A percentile compares a stretch with the other conserved stretches of the same genome.
Conservation (phyloP, 2,113 vertebrate genomes). For the Percina caprodes region DNA sequence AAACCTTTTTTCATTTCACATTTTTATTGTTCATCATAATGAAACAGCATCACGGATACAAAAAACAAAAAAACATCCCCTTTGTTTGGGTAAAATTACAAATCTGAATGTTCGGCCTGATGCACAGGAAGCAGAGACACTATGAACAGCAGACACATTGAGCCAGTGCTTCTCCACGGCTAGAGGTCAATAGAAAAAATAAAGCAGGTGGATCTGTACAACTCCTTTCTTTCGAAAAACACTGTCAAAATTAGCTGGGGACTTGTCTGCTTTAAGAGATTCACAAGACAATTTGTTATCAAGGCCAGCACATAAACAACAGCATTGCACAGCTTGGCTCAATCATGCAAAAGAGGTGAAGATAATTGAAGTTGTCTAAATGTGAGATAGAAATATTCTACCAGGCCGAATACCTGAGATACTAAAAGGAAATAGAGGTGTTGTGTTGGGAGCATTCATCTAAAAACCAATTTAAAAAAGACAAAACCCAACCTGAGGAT, state of each 20-base stretch:
- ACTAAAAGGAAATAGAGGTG: slow-evolving; percentile 43
- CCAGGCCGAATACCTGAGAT: slow-evolving; percentile 64
- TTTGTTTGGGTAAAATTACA: slow-evolving; percentile 75
- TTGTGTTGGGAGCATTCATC: slow-evolving; percentile 1
- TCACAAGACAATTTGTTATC: slow-evolving; percentile 16
- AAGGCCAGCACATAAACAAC: slow-evolving; percentile 28
- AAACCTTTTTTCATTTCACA: slow-evolving; percentile 48
- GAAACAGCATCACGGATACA: slow-evolving; percentile 82
- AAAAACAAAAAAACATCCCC: slow-evolving; percentile 74
- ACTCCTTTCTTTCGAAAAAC: slow-evolving; percentile 26
- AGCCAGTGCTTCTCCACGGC: slow-evolving; percentile 52
- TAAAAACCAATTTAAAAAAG: slow-evolving; percentile 34
- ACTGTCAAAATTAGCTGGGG: slow-evolving; percentile 23
- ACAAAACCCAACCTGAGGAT: slow-evolving; percentile 26
- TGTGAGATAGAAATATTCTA: slow-evolving; percentile 23
- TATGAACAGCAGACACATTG: slow-evolving; percentile 53
- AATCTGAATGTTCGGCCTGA: slow-evolving; percentile 65
- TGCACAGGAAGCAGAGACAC: slow-evolving; percentile 64
- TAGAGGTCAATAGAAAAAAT: slow-evolving; percentile 62
- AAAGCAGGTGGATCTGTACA: slow-evolving; percentile 55
- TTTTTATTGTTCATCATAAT: slow-evolving; percentile 83
- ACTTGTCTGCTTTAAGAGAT: slow-evolving; percentile 36
- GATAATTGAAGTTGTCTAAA: slow-evolving; percentile 20
- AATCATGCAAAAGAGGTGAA: slow-evolving; percentile 45
- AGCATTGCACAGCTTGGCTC: slow-evolving; percentile 53